Evolutionary conservation across 2,113 vertebrate genomes (phyloP).

Genomic region (Planiliza haematocheilus): DNA sequence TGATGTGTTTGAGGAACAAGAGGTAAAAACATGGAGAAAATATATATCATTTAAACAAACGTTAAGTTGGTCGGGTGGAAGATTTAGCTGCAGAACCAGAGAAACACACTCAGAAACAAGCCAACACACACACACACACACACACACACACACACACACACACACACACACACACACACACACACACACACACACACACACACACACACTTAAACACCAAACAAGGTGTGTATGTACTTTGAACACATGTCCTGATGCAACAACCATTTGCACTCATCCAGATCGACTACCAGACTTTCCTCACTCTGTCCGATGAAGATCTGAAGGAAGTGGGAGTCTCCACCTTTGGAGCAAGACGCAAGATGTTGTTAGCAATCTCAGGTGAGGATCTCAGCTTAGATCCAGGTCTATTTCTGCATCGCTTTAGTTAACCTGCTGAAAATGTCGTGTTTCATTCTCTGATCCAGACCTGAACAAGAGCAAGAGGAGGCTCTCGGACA

Average conservation of each 20-base stretch:
- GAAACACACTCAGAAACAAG: too few species aligned
- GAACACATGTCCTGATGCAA: slow-evolving; percentile 27
- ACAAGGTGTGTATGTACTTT: not conserved
- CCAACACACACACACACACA: not conserved
- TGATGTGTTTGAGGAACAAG: slow-evolving; percentile 84
- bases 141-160: not conserved
- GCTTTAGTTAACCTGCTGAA: not conserved
- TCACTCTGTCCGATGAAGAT: slow-evolving; percentile 86
- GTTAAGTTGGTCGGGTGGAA: not conserved
- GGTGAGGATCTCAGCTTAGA: slow-evolving; percentile 62
- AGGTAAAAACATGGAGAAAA: slow-evolving; percentile 71
- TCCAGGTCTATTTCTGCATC: slow-evolving; percentile 4
- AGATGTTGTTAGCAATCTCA: slow-evolving; percentile 85
- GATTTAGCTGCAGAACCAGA: not conserved
- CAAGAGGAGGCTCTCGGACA: slow-evolving; percentile 78
- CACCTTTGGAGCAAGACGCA: slow-evolving; percentile 86
- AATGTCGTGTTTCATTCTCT: not conserved
- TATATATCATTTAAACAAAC: not conserved
- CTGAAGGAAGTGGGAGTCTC: slow-evolving; percentile 86
- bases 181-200: slow-evolving; percentile 1
- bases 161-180: not conserved
- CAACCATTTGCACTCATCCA: slow-evolving; percentile 42
- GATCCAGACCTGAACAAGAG: slow-evolving; percentile 80
- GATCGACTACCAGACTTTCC: slow-evolving; percentile 87
- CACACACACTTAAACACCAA: not conserved